phyloP scores from a whole-genome alignment of 2,888 invertebrate genomes.

The Brachyopa scutellaris region DNA sequence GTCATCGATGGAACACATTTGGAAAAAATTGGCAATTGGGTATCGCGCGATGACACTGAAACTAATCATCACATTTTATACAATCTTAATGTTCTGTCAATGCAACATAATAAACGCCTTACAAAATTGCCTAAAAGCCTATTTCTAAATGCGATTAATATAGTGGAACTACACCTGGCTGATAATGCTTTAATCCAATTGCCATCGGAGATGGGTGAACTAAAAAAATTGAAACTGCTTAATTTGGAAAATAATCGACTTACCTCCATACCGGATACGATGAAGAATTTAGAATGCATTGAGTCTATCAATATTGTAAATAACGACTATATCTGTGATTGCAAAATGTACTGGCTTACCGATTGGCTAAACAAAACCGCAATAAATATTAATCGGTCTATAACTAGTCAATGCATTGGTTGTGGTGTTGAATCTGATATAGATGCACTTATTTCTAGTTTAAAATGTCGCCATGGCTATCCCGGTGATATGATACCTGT shows the following conservation, averaged over 20 bases:
- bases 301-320: conserved; percentile 86
- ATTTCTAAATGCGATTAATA: conserved; percentile 84
- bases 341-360: conserved; percentile 91
- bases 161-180: conserved; percentile 87
- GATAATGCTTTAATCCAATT: conserved; percentile 86
- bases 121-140: conserved; percentile 85
- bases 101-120: conserved; percentile 85
- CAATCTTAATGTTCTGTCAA: conserved; percentile 85
- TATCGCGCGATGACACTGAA: conserved; percentile 82
- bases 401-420: conserved; percentile 10
- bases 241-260: conserved; percentile 88
- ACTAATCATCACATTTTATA: conserved; percentile 82
- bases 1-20: conserved; percentile 87
- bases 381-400: conserved; percentile 12
- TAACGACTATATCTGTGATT: conserved; percentile 94
- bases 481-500: conserved; percentile 87
- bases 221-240: conserved; percentile 83
- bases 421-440: conserved; percentile 75
- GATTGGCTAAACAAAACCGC: conserved; percentile 83
- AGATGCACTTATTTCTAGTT: conserved; percentile 82
- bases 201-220: conserved; percentile 78
- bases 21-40: conserved; percentile 83
- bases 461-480: conserved; percentile 87
- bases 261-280: conserved; percentile 87
- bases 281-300: conserved; percentile 86